Evolutionary conservation across 2,797 vertebrate genomes (phyloP), one percentile per base, ranked within the genome.

Genomic region (Urophycis tenuis): DNA sequence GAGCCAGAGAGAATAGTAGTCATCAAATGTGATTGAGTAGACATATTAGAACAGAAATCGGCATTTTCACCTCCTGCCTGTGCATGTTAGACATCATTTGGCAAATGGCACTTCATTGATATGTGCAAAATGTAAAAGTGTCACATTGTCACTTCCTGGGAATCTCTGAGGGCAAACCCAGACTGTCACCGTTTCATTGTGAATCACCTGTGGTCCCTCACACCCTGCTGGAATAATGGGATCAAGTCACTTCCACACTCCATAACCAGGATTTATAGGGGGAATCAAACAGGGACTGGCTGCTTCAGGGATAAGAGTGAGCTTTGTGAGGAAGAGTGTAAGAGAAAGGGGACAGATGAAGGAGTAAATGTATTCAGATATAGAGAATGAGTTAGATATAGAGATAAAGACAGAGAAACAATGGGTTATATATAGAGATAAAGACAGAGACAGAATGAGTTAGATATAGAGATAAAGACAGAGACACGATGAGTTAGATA

Each of bases 251-350:
- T 89, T 88, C 85, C 87, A 87, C 79, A 81, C 88, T 91, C 87
- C 84, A 90, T 90, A 91, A 92, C 88, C 87, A 81, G 88, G 90
- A 93, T 92, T 93, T 92, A 94, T 93, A 90, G 89, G 4, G 87
- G 85, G 89, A 90, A 91, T 92, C 84, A 88, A 92, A 91, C 80
- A 83, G 82, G 89, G 90, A 82, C 89, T 90, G 78, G 85, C 85
- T 71, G 85, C 90, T 90, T 86, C 83, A 90, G 89, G 89, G 87
- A 89, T 78, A 70, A 77, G 75, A 84, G 78, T 72, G 78, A 80
- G 86, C 85, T 85, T 76, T 75, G 81, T 83, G 87, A 88, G 85
- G 77, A 81, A 76, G 87, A 87, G 85, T 82, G 82, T 80, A 87
- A 85, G 53, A 83, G 79, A 81, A 86, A 70, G 80, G 30, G 4